Conservation (phyloP, 2,888 invertebrate genomes). For the Nezara viridula region DNA sequence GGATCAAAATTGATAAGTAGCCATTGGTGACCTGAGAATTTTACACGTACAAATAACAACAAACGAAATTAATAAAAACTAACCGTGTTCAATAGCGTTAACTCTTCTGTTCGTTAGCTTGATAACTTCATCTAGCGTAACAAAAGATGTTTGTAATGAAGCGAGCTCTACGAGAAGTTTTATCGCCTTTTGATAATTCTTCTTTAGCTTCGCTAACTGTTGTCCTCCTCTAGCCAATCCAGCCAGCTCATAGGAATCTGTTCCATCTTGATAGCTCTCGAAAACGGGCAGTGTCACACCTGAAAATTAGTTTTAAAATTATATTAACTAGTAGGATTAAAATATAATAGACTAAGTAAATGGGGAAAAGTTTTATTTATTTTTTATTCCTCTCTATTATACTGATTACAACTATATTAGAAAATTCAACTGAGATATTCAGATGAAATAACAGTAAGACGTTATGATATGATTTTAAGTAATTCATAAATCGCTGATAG, state of each 20-base stretch:
- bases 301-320: conserved; percentile 67
- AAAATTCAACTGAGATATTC: no score
- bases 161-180: conserved; percentile 96
- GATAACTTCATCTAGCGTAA: conserved; percentile 98
- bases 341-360: no score
- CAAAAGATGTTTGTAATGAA: conserved; percentile 97
- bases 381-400: no score
- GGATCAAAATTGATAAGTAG: no score
- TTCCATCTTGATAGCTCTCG: conserved; percentile 93
- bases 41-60: no score
- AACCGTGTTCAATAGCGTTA: conserved; percentile 98
- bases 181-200: conserved; percentile 97
- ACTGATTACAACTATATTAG: no score
- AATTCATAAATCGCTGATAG: no score
- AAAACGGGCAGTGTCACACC: conserved; percentile 97
- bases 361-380: no score
- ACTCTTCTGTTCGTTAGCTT: conserved; percentile 99
- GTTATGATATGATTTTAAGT: no score
- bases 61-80: conserved; percentile 65
- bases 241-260: conserved; percentile 96
- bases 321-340: neutral
- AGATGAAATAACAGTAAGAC: no score
- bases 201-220: conserved; percentile 95
- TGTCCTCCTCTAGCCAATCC: conserved; percentile 98
- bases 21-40: no score